Evolutionary conservation across 2,113 vertebrate genomes (phyloP).

Genomic region (Rhinogobius similis): DNA sequence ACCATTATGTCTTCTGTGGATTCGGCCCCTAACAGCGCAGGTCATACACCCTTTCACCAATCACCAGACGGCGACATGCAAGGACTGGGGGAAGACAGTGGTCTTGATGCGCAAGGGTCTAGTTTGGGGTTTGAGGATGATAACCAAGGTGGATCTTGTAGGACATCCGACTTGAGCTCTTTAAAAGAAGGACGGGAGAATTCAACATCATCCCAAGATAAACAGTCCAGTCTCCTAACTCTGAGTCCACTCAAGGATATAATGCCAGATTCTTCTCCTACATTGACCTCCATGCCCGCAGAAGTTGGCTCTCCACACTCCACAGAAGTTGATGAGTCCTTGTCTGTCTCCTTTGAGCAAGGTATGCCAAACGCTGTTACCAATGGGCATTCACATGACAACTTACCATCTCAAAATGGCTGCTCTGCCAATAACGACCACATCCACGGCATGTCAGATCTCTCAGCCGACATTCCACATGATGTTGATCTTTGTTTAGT

Average conservation of each 20-base stretch:
- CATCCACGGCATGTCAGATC: slow-evolving; percentile 39
- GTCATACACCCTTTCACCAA: slow-evolving; percentile 74
- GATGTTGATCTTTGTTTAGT: slow-evolving; percentile 94
- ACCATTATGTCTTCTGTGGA: slow-evolving; percentile 73
- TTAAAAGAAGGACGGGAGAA: slow-evolving; percentile 64
- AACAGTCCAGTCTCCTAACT: slow-evolving; percentile 75
- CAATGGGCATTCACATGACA: slow-evolving; percentile 55
- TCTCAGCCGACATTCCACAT: slow-evolving; percentile 74
- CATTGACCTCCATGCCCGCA: slow-evolving; percentile 84
- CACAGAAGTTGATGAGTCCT: slow-evolving; percentile 87
- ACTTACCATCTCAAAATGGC: slow-evolving; percentile 67
- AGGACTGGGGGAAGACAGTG: slow-evolving; percentile 52
- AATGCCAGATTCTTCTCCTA: slow-evolving; percentile 77
- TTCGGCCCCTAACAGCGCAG: slow-evolving; percentile 63
- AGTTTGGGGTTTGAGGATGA: slow-evolving; percentile 56
- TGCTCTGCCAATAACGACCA: slow-evolving; percentile 50
- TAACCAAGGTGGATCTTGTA: slow-evolving; percentile 42
- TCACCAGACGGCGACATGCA: slow-evolving; percentile 59
- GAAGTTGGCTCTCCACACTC: slow-evolving; percentile 89
- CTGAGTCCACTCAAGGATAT: slow-evolving; percentile 81
- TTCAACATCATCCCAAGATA: slow-evolving; percentile 70
- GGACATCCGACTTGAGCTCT: slow-evolving; percentile 53
- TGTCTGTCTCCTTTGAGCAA: slow-evolving; percentile 88
- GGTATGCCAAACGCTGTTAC: slow-evolving; percentile 68
- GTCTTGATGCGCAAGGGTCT: slow-evolving; percentile 33